A percentile compares a stretch with the other conserved stretches of the same genome.
Conservation (phyloP, 23 tunicate species). For the Clavelina lepadiformis region DNA sequence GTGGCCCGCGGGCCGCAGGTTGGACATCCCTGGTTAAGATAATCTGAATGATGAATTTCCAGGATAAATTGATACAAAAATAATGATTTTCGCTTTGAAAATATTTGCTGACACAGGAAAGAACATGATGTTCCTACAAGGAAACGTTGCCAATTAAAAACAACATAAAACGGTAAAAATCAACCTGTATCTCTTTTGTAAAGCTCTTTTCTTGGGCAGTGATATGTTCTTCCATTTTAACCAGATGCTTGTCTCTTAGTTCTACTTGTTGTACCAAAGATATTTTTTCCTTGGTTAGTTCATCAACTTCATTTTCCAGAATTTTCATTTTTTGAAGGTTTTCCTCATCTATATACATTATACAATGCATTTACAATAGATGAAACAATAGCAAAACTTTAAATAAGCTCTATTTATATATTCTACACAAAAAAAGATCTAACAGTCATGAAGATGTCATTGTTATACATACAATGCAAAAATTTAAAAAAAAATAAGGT, state of each 20-base stretch:
- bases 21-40: too few species aligned
- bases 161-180: too few species aligned
- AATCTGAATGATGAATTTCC: too few species aligned
- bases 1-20: too few species aligned
- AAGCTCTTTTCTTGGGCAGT: slow-evolving; percentile 25
- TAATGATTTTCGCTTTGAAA: too few species aligned
- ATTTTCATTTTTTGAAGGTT: background rate
- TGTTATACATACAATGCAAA: background rate
- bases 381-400: too few species aligned
- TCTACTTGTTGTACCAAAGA: slow-evolving; percentile 42
- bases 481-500: too few species aligned
- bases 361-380: too few species aligned
- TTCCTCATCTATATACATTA: background rate
- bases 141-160: too few species aligned
- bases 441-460: background rate
- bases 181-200: slow-evolving; percentile 64
- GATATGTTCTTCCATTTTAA: slow-evolving; percentile 49
- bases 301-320: slow-evolving; percentile 27
- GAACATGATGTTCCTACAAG: too few species aligned
- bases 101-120: too few species aligned
- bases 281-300: slow-evolving; percentile 37
- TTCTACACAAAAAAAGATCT: background rate
- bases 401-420: background rate
- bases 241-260: slow-evolving; percentile 35
- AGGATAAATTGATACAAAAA: too few species aligned